Base-by-base conservation (phyloP, 2,113 vertebrate species). In the Poicephalus meyeri region DNA sequence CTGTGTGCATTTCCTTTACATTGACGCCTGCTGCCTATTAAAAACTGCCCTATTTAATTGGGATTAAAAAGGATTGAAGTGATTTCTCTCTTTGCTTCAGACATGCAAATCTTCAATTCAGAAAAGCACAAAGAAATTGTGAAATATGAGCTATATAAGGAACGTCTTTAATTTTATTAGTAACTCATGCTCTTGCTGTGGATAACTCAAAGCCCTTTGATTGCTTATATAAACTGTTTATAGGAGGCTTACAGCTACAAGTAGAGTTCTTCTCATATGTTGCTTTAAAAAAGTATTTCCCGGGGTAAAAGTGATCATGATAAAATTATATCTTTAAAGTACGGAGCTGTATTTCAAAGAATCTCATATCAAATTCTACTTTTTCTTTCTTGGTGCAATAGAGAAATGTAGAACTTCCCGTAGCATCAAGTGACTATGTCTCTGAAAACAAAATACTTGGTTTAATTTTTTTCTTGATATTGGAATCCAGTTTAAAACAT, bases 371-470 rank as follows among this genome's bases (percentile, higher is more conserved):
- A 74, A 39, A 72, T 26, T 44, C 9, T 70, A 13, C 10, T 82
- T 73, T 84, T 74, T 61, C 20, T 58, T 86, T 83, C 13, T 63
- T 88, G 29, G 13, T 49, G 10, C 15, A 61, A 7, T 6, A 76
- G 6, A 42, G 19, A 73, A 78, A 63, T 42, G 5, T n/a, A 47
- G 65, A 84, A 7, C 4, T 81, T 31, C 31, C n/a, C 31, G 25
- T 44, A 37, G 31, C 0, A 2, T 28, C 3, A 46, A 77, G 13
- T 28, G 16, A 39, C 7, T 24, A 0, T 19, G 3, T 41, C 6
- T 56, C 42, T 58, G 33, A 47, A 26, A 84, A 49, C 15, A 60
- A 84, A 68, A 55, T 20, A 0, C n/a, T 58, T 73, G 12, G 12
- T 49, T 79, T 78, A 68, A 66, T 1, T n/a, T 46, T 91, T 74